These are phyloP conservation scores for Mesorhabditis sp. DNA, from an alignment of 2,888 invertebrate species.

Conservation along the genomic window DNA sequence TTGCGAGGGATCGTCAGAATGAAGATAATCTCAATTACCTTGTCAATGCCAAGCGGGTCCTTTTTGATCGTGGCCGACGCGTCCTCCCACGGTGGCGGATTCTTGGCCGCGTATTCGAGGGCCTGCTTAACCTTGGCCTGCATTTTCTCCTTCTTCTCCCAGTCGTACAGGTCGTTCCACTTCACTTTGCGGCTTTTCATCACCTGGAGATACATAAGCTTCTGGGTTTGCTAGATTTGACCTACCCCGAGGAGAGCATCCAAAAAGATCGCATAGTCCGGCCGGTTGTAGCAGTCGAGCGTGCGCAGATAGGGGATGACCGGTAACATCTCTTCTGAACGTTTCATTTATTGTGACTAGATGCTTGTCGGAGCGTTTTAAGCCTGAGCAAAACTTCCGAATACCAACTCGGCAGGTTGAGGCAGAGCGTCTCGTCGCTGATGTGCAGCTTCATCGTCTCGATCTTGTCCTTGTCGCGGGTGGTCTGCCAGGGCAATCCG, in stretches of 20 bases:
- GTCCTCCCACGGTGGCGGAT: constrained; percentile 3
- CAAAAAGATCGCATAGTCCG: constrained; percentile 28
- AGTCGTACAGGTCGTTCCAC: neutral
- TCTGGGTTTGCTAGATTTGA: neutral
- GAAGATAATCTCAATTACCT: neutral
- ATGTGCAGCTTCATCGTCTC: neutral
- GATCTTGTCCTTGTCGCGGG: constrained; percentile 21
- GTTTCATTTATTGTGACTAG: no score
- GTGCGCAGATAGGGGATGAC: constrained; percentile 29
- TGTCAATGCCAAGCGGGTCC: neutral
- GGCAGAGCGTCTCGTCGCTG: neutral
- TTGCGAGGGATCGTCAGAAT: neutral
- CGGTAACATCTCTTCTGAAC: constrained; percentile 22
- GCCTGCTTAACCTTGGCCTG: neutral
- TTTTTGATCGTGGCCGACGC: neutral
- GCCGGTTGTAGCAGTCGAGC: constrained; percentile 36
- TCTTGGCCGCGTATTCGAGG: neutral
- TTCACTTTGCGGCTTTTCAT: neutral
- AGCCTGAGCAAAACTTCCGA: neutral
- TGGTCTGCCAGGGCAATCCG: constrained; percentile 45
- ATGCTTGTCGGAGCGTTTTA: neutral
- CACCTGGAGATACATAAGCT: neutral
- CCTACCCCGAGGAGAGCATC: neutral
- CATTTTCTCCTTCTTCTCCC: neutral
- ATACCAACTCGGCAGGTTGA: neutral